Evolutionary conservation across 2,113 vertebrate genomes (phyloP).

Genomic region (Ophthalmolycus amberensis): DNA sequence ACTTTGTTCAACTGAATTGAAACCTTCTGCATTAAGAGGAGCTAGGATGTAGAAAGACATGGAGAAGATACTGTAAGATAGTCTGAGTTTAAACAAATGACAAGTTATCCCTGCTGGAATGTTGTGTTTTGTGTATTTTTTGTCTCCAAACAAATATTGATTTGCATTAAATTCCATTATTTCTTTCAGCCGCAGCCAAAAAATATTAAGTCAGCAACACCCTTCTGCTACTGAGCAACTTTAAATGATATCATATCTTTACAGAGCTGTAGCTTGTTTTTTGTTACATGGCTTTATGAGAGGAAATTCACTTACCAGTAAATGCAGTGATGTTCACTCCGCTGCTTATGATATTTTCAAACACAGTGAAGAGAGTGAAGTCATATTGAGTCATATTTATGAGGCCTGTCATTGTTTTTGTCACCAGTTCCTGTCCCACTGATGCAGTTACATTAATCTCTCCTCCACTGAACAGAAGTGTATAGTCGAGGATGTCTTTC

Average conservation of each 20-base stretch:
- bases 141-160: too few relatives aligned
- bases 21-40: too few relatives aligned
- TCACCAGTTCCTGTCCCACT: fast-evolving
- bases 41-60: too few relatives aligned
- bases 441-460: not conserved
- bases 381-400: not conserved
- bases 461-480: fast-evolving
- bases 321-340: not conserved
- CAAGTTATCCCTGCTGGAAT: too few relatives aligned
- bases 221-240: not conserved
- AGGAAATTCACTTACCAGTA: conserved; percentile 12
- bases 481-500: not conserved
- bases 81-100: too few relatives aligned
- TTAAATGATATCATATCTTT: not conserved
- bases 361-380: conserved; percentile 47
- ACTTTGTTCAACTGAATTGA: not conserved
- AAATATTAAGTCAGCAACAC: not conserved
- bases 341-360: conserved; percentile 5
- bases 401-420: fast-evolving
- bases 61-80: too few relatives aligned
- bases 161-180: too few relatives aligned
- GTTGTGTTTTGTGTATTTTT: too few relatives aligned
- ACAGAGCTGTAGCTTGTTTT: not conserved
- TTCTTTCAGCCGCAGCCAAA: too few relatives aligned
- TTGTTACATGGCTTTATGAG: not conserved